Evolutionary conservation across 2,888 invertebrate genomes (phyloP), one percentile per base, ranked within the genome.

Genomic region (Julus scandinavius): DNA sequence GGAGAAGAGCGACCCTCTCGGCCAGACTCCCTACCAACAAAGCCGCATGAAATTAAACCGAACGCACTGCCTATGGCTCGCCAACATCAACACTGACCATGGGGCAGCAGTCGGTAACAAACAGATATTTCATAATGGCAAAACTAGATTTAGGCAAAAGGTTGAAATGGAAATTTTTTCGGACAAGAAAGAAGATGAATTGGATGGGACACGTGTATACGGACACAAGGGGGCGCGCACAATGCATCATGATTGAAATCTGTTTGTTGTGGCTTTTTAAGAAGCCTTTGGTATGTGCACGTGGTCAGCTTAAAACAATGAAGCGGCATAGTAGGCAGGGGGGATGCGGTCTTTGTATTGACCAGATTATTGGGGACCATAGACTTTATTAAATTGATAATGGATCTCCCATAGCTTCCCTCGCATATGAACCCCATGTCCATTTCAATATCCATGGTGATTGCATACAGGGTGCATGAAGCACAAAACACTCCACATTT

Each of bases 71-170:
- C 63, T 15, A 63, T 63, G 72, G 72, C 29, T 72, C 72, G 29
- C 72, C 80, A 80, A 80, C 80, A 80, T 80, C 80, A 80, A 80
- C 80, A 80, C 80, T 80, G 80, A 80, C 80, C 80, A 80, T 20
- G 80, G 80, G 80, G 80, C 80, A 80, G 80, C 80, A 29, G 11
- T 6, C 29, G 13, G 45, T 45, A 80, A 11, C 4, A 38, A 80
- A 15, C 38, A 13, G 38, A 38, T 29, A 80, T 80, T 80, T 9
- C 80, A 80, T 38, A 80, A 80, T 38, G 80, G 38, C 72, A 20
- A 58, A 6, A 20, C 29, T 20, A 6, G 38, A 80, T 38, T 80
- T 80, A 38, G 80, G 80, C 38, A 1, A 38, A 38, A 80, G 80
- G 80, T 38, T 11, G 38, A 80, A 80, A 80, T 80, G 80, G 80